phyloP scores from a whole-genome alignment of 2,113 vertebrate genomes.

The Nibea albiflora region DNA sequence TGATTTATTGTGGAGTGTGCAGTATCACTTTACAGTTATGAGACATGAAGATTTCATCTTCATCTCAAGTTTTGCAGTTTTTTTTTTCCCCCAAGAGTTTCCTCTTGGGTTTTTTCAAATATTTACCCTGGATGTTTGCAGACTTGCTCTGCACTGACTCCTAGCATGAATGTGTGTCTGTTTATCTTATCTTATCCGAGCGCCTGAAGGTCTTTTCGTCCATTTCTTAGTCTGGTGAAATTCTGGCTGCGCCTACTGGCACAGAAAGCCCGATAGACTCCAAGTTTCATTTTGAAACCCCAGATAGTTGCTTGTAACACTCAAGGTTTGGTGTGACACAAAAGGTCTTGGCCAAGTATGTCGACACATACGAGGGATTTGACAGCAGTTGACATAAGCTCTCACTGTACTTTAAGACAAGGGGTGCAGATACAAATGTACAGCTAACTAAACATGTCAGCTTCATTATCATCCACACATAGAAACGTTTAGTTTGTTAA shows the following conservation, averaged over 20 bases:
- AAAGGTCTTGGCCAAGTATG: neutral
- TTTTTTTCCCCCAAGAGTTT: neutral
- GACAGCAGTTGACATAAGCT: neutral
- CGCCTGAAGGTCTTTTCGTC: slow-evolving; percentile 32
- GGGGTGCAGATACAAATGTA: neutral
- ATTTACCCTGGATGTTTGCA: slow-evolving; percentile 34
- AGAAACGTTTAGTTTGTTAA: neutral
- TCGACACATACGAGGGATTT: neutral
- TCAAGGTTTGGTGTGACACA: neutral
- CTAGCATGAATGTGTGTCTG: slow-evolving; percentile 32
- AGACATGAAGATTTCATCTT: slow-evolving; percentile 25
- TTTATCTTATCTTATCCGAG: slow-evolving; percentile 43
- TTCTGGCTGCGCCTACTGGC: slow-evolving; percentile 6
- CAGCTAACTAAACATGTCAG: neutral
- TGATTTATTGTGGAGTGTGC: slow-evolving; percentile 40
- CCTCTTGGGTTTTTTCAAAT: slow-evolving; percentile 25
- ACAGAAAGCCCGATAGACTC: neutral
- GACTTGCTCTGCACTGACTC: slow-evolving; percentile 14
- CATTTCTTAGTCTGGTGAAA: slow-evolving; percentile 14
- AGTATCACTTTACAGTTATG: slow-evolving; percentile 41
- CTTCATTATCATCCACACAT: too few relatives aligned
- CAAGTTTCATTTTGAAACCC: slow-evolving; percentile 1
- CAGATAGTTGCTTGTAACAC: slow-evolving; percentile 8
- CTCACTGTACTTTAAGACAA: neutral
- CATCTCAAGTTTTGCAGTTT: neutral